A percentile compares a stretch with the other conserved stretches of the same genome.
Evolutionary conservation across 2,113 vertebrate species (phyloP).

Genomic region (Desmodus rotundus): DNA sequence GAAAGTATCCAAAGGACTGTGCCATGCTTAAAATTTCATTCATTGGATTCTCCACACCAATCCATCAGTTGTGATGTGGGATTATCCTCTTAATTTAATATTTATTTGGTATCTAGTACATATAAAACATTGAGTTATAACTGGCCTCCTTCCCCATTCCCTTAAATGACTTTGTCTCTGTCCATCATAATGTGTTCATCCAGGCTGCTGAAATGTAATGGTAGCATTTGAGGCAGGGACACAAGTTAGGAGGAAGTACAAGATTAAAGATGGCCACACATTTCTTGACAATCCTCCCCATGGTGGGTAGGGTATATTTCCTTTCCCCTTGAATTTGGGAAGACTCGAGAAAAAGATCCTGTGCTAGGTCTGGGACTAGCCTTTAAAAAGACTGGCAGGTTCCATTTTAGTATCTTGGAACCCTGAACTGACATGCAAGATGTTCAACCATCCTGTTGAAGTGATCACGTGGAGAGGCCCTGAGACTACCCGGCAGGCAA

Average conservation of each 20-base stretch:
- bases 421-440: neutral
- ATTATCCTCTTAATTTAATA: slow-evolving; percentile 28
- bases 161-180: neutral
- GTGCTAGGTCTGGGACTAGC: neutral
- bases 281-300: neutral
- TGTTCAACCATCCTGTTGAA: neutral
- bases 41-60: neutral
- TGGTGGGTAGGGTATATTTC: neutral
- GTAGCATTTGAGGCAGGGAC: neutral
- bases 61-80: neutral
- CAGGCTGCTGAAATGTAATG: neutral
- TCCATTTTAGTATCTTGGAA: neutral
- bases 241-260: neutral
- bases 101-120: neutral
- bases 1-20: neutral
- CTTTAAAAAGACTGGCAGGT: neutral
- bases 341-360: neutral
- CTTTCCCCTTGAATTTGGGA: neutral
- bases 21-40: neutral
- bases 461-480: neutral
- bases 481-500: neutral
- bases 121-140: neutral
- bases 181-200: neutral
- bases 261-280: neutral
- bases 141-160: neutral